Evolutionary conservation across 2,888 invertebrate species (phyloP), one percentile per base, ranked within the genome.

Genomic region (Macrosoma leucophasiata): DNA sequence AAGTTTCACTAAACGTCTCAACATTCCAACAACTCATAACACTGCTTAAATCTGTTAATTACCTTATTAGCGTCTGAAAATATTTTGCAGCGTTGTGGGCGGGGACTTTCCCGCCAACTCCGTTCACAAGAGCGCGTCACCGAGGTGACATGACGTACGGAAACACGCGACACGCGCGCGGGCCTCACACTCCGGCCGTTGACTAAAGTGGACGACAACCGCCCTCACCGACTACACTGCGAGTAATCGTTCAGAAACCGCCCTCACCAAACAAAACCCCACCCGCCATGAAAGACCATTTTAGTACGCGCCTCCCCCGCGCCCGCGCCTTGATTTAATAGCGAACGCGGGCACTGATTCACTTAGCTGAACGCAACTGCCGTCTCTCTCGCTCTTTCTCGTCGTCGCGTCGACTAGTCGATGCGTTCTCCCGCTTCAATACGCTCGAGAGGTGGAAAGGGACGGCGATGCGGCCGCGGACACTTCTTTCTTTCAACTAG

Each of bases 41-140:
- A n/a, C n/a, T n/a, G n/a, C n/a, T n/a, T n/a, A n/a, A n/a, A n/a
- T n/a, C n/a, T n/a, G n/a, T 37, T 33, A 50, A 50, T 66, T 77
- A 85, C 85, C 84, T 85, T 85, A 66, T 85, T 85, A 65, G 84
- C 84, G 84, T 85, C 85, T 66, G 85, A 85, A 78, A 85, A 85
- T 84, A 85, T 85, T 68, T 79, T 85, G 85, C 53, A 60, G 63
- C 58, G 48, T 69, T 65, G 61, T 65, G 64, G 79, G 82, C 85
- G 81, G 84, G 84, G 75, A 73, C 51, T 68, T 76, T 79, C 82
- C 84, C 81, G 77, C 82, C 78, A 67, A 72, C 66, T 60, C 59
- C 66, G 62, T 65, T 70, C 60, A 55, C 45, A 50, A 72, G 48
- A 61, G 66, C 71, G 75, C 76, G 76, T 81, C 77, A 81, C 77